A percentile compares a stretch with the other conserved stretches of the same genome.
Evolutionary conservation across 2,797 vertebrate species (phyloP).

Genomic region (Syndactyla subalaris): DNA sequence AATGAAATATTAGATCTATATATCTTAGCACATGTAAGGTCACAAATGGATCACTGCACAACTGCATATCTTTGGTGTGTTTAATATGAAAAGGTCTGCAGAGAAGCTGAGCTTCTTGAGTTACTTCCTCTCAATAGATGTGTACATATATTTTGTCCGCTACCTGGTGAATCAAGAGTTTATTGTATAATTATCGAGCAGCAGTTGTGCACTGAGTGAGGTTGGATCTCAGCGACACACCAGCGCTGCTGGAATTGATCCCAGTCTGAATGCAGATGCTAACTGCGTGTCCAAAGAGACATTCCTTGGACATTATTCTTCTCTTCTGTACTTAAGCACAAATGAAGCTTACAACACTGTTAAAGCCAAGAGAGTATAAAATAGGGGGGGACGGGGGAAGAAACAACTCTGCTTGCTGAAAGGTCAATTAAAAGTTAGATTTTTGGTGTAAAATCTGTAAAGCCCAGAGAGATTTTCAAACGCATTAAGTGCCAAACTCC

Average conservation of each 20-base stretch:
- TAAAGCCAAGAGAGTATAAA: neutral
- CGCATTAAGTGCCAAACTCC: neutral
- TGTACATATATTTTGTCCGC: neutral
- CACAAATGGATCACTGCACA: neutral
- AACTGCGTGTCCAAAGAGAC: neutral
- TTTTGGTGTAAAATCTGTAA: neutral
- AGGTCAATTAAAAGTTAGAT: neutral
- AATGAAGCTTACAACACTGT: neutral
- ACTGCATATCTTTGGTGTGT: neutral
- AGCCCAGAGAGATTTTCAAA: neutral
- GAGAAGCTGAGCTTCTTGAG: neutral
- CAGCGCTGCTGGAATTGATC: neutral
- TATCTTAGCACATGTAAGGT: conserved; percentile 28
- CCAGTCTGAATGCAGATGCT: neutral
- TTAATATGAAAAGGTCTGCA: conserved; percentile 7
- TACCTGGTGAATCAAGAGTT: neutral
- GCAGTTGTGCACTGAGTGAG: neutral
- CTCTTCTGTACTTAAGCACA: neutral
- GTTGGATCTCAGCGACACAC: neutral
- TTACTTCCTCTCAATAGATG: neutral
- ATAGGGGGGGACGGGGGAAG: neutral
- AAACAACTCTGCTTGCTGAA: neutral
- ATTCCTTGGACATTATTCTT: neutral
- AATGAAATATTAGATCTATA: conserved; percentile 59
- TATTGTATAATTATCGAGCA: neutral